A percentile compares a stretch with the other conserved stretches of the same genome.
Evolutionary conservation across 1,140 invertebrate genomes (phyloP).

Genomic region (Lerema accius): DNA sequence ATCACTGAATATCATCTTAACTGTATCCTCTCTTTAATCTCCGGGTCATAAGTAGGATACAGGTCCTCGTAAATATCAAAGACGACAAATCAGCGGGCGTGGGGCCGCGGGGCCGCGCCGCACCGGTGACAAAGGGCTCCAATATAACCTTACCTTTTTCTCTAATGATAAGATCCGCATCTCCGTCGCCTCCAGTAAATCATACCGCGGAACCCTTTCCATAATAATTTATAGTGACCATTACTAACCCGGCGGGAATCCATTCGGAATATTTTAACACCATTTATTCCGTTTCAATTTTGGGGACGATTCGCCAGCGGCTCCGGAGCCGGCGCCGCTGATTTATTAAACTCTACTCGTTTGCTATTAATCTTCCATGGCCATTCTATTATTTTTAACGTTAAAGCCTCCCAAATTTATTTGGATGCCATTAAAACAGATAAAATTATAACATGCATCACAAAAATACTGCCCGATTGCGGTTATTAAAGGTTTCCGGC

Average conservation of each 20-base stretch:
- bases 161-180: slow-evolving; percentile 7
- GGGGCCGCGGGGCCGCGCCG: not conserved
- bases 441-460: too few species aligned
- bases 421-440: not conserved
- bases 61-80: slow-evolving; percentile 17
- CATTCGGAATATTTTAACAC: slow-evolving; percentile 30
- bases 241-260: slow-evolving; percentile 13
- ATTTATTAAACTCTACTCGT: slow-evolving; percentile 20
- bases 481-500: too few species aligned
- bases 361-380: slow-evolving; percentile 22
- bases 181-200: not conserved
- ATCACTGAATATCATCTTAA: too few species aligned
- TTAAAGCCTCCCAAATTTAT: slow-evolving; percentile 20
- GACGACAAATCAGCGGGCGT: slow-evolving; percentile 12
- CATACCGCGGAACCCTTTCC: slow-evolving; percentile 7
- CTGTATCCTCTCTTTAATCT: too few species aligned
- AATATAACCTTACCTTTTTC: slow-evolving; percentile 7
- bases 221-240: slow-evolving; percentile 15
- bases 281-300: slow-evolving; percentile 28
- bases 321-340: slow-evolving; percentile 15
- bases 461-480: too few species aligned
- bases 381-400: slow-evolving; percentile 26
- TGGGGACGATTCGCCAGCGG: slow-evolving; percentile 21
- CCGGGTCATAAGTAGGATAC: not conserved
- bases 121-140: not conserved